A percentile compares a stretch with the other conserved stretches of the same genome.
Evolutionary conservation across 2,888 invertebrate genomes (phyloP).

Genomic region (Pseudanteris insignis): DNA sequence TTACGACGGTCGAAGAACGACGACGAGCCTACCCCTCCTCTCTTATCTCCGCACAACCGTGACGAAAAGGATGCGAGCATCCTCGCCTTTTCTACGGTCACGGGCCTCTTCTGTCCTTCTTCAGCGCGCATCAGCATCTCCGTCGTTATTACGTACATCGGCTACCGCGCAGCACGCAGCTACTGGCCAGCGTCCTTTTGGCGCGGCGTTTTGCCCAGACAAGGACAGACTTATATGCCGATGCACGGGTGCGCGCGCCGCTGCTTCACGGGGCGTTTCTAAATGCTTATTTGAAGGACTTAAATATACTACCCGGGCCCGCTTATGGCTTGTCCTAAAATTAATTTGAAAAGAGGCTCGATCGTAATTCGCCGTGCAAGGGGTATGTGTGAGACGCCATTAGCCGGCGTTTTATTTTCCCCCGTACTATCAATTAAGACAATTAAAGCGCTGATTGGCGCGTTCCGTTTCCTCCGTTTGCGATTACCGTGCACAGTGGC

Average conservation of each 20-base stretch:
- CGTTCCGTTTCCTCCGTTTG: neutral
- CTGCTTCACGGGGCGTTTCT: conserved; percentile 29
- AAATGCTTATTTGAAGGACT: conserved; percentile 38
- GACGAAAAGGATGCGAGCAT: conserved; percentile 24
- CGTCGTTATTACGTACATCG: conserved; percentile 53
- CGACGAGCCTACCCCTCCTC: conserved; percentile 30
- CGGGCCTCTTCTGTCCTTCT: conserved; percentile 23
- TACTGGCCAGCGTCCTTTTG: conserved; percentile 51
- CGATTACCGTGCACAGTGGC: too few relatives aligned
- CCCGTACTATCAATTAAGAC: conserved; percentile 23
- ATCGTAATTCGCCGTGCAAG: too few relatives aligned
- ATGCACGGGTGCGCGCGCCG: neutral
- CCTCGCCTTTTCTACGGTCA: too few relatives aligned
- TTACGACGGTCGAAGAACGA: too few relatives aligned
- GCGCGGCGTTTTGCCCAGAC: too few relatives aligned
- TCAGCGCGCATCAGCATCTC: conserved; percentile 27
- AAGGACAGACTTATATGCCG: conserved; percentile 25
- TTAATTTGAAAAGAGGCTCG: conserved; percentile 40
- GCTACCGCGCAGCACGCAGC: conserved; percentile 56
- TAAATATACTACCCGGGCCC: conserved; percentile 46
- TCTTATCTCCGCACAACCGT: conserved; percentile 30
- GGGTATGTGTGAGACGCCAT: too few relatives aligned
- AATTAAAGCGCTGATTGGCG: conserved; percentile 17
- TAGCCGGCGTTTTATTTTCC: conserved; percentile 21
- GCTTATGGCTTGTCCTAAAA: conserved; percentile 38